A percentile compares a stretch with the other conserved stretches of the same genome.
Conservation (phyloP, 2,797 vertebrate genomes). For the Dryobates pubescens region DNA sequence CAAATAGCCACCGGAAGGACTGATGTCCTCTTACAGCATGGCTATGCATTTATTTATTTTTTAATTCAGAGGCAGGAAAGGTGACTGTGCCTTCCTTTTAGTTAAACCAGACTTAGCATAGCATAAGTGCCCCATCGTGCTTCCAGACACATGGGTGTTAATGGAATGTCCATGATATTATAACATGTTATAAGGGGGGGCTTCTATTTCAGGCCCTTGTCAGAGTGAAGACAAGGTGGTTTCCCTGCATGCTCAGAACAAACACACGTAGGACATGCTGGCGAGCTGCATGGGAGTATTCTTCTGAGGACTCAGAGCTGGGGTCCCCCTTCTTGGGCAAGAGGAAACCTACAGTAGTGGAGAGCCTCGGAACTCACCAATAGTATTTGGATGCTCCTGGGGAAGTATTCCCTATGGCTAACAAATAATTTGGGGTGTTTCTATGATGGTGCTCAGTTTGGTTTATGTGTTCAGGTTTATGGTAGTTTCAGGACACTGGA, state of each 20-base stretch:
- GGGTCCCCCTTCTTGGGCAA: not conserved
- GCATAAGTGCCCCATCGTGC: not conserved
- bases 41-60: not conserved
- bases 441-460: not conserved
- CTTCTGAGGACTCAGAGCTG: not conserved
- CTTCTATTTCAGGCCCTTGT: not conserved
- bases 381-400: not conserved
- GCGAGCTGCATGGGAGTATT: not conserved
- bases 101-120: not conserved
- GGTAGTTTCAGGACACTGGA: rapidly evolving
- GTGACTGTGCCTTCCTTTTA: not conserved
- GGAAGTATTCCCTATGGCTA: not conserved
- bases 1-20: not conserved
- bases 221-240: rapidly evolving
- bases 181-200: rapidly evolving
- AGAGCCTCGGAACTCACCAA: not conserved
- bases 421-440: not conserved
- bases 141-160: not conserved
- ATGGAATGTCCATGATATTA: rapidly evolving
- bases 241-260: not conserved
- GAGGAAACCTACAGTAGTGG: not conserved
- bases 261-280: not conserved
- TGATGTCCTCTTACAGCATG: not conserved
- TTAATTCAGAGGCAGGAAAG: not conserved
- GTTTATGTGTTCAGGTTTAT: not conserved